Evolutionary conservation across 2,888 invertebrate genomes (phyloP), one percentile per base, ranked within the genome.

Genomic region (Lepidonotus clava): DNA sequence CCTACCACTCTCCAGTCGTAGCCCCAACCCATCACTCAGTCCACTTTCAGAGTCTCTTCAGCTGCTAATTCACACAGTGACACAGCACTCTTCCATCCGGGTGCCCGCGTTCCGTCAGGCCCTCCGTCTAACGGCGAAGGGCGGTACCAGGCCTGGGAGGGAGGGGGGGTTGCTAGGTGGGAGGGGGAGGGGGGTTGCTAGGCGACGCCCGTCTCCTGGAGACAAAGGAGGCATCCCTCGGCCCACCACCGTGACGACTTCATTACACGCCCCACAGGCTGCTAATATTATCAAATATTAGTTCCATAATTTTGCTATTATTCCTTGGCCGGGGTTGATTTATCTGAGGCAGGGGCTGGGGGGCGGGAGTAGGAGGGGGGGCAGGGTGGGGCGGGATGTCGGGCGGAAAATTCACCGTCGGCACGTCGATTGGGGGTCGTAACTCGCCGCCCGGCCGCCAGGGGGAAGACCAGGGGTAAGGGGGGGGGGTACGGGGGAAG

Each of bases 271-370:
- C 14, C 41, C n/a, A 34, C 40, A 66, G 38, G 67, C 84, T 66
- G 84, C 66, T 84, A 84, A 84, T 84, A 84, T 84, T 80, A 51
- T 1, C 80, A 80, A 80, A 51, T 80, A 80, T 80, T 80, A 80
- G 80, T 80, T 80, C 80, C 80, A 80, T 80, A 80, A 80, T 80
- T 80, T 46, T 80, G 80, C 80, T 80, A 80, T 80, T 80, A 80
- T 80, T 80, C 80, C 80, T 28, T 1, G 28, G 1, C 14, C 21
- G 46, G 38, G 1, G 5, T 2, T 80, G 80, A 80, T 80, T 80
- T 80, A 80, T 80, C 51, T 28, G 46, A 14, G 24, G 24, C 28
- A 46, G 28, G 28, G 80, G n/a, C 1, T 41, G 51, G 1, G 51
- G 46, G 80, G 6, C 8, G 77, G 77, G 40, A 40, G 11, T 36